These are phyloP conservation scores for Alethe castanea DNA, from an alignment of 2,113 vertebrate species.

Conservation along the genomic window DNA sequence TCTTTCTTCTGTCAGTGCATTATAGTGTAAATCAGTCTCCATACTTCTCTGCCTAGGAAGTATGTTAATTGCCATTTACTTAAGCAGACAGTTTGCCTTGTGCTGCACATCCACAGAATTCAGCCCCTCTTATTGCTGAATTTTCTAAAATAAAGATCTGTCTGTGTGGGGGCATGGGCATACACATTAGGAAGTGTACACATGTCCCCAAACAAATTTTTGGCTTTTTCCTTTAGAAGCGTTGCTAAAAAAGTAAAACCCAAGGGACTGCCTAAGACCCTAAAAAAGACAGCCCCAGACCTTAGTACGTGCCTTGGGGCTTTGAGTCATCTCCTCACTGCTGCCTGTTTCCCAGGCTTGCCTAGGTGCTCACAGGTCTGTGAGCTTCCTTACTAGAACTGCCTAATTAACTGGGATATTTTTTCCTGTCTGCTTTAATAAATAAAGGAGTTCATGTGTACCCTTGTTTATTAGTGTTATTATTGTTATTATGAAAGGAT, in stretches of 20 bases:
- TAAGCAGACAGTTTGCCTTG: not conserved
- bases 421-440: not conserved
- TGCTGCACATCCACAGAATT: not conserved
- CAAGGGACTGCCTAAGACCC: not conserved
- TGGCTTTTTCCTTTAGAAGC: not conserved
- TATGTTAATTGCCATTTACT: not conserved
- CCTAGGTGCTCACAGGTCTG: not conserved
- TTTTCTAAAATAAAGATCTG: not conserved
- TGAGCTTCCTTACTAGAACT: not conserved
- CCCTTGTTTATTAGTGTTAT: not conserved
- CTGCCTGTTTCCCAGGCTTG: not conserved
- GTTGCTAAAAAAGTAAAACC: not conserved
- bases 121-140: not conserved
- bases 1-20: not conserved
- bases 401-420: not conserved
- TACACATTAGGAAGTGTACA: too few relatives aligned
- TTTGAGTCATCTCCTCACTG: not conserved
- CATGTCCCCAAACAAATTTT: accelerated
- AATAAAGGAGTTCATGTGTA: not conserved
- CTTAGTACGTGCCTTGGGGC: accelerated
- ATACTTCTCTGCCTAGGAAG: not conserved
- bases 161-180: too few relatives aligned
- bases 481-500: not conserved
- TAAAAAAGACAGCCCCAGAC: not conserved
- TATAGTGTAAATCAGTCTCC: not conserved